These are phyloP conservation scores for Chunga burmeisteri DNA, from an alignment of 2,113 vertebrate species.

Conservation along the genomic window DNA sequence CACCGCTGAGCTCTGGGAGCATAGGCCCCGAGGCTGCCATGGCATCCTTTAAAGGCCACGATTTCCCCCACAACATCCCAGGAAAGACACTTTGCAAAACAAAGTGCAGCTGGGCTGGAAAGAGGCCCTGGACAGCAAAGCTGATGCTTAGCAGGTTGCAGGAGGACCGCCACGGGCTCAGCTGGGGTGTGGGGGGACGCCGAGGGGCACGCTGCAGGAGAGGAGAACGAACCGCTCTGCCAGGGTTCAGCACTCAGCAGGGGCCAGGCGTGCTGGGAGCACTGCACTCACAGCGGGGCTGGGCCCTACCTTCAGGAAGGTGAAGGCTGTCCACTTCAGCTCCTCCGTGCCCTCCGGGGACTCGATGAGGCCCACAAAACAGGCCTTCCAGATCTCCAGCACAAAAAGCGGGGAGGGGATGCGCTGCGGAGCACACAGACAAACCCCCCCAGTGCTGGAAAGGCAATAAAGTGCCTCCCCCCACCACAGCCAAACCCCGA, in stretches of 20 bases:
- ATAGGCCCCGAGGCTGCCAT: not conserved
- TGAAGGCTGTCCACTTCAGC: slow-evolving; percentile 98
- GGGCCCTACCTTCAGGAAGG: slow-evolving; percentile 89
- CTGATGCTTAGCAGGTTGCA: not conserved
- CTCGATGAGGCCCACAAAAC: slow-evolving; percentile 96
- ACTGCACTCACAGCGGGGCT: not conserved
- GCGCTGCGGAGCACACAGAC: slow-evolving; percentile 68
- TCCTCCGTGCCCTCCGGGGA: slow-evolving; percentile 96
- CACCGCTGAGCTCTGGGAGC: not conserved
- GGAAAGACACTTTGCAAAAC: not conserved
- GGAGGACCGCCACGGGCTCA: not conserved
- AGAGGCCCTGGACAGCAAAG: not conserved
- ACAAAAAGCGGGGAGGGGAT: slow-evolving; percentile 90
- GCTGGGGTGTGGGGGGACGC: not conserved
- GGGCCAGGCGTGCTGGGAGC: rapidly evolving
- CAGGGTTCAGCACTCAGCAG: not conserved
- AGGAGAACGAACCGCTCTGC: not conserved
- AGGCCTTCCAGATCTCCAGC: slow-evolving; percentile 98
- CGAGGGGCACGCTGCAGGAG: rapidly evolving
- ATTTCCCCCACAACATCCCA: not conserved
- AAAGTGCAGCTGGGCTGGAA: not conserved
- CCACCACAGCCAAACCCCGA: not conserved
- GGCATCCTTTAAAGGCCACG: not conserved
- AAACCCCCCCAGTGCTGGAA: not conserved
- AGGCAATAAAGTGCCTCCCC: not conserved